phyloP scores from a whole-genome alignment of 2,888 invertebrate genomes.

The Tenthredo mesomela region DNA sequence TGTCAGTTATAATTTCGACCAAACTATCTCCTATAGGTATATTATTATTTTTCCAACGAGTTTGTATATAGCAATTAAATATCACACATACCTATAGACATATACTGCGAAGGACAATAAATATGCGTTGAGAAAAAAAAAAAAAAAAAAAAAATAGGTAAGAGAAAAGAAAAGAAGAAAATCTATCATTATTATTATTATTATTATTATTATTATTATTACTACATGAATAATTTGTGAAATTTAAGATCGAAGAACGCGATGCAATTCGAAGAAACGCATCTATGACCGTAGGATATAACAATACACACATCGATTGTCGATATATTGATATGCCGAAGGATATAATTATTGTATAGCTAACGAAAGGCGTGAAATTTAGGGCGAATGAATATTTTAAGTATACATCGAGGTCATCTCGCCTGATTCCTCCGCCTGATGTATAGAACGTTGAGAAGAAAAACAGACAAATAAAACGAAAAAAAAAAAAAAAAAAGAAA shows the following conservation, averaged over 20 bases:
- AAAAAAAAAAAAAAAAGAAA: neutral
- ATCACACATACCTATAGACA: too few species aligned
- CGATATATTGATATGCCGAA: neutral
- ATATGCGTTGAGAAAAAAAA: too few species aligned
- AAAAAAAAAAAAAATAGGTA: too few species aligned
- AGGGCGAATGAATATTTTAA: slow-evolving; percentile 36
- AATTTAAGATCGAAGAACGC: too few species aligned
- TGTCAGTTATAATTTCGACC: neutral
- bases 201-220: too few species aligned
- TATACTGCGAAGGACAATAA: too few species aligned
- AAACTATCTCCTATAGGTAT: too few species aligned
- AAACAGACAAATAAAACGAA: slow-evolving; percentile 35
- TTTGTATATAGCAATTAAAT: too few species aligned
- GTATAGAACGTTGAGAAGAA: slow-evolving; percentile 43
- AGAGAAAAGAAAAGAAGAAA: too few species aligned
- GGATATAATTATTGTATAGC: neutral
- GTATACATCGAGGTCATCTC: slow-evolving; percentile 19
- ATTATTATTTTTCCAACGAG: too few species aligned
- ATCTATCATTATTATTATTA: too few species aligned
- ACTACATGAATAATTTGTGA: too few species aligned
- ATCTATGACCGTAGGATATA: neutral
- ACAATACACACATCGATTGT: neutral
- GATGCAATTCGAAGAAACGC: neutral
- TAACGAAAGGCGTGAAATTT: slow-evolving; percentile 33
- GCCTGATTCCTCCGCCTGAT: neutral